Evolutionary conservation across 2,888 invertebrate species (phyloP), one percentile per base, ranked within the genome.

Genomic region (Ptychoptera contaminata): DNA sequence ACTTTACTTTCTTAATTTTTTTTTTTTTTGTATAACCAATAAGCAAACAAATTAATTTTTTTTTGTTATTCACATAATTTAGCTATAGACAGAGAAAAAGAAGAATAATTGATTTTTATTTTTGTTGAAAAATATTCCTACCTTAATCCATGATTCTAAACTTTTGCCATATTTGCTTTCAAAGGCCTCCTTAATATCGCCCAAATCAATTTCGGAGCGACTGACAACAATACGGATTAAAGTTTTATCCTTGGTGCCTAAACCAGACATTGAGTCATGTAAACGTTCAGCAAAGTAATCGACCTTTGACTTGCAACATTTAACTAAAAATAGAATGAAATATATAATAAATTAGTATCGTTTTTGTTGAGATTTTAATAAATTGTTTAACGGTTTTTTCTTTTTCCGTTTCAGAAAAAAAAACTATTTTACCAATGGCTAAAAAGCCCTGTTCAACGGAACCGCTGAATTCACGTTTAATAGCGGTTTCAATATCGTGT

Each of bases 281-380:
- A 94, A 72, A 54, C 90, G 79, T 63, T 90, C 87, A 35, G 93
- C 92, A 63, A 92, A 93, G 71, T 84, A 93, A 40, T 82, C 84
- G 41, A 88, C 84, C 65, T 87, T 85, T 62, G 88, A 88, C 67
- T 84, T 86, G 30, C 87, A 86, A 65, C 86, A 86, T 68, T 85
- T 85, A 9, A 84, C 87, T 87, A 63, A 47, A 69, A 61, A 48
- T 49, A 54, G 35, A 46, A 16, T 39, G 29, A 47, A 43, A 43
- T 34, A 42, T 45, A 40, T 38, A 46, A 23, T 29, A 40, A 6
- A n/a, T n/a, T n/a, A n/a, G n/a, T n/a, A n/a, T n/a, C n/a, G n/a
- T 29, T n/a, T 40, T 37, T 16, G 32, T 23, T 9, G 10, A 11
- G 29, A 45, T 42, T 40, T 35, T 34, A 42, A 29, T 44, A 9